Evolutionary conservation across 2,888 invertebrate species (phyloP), one percentile per base, ranked within the genome.

Genomic region (Xanthia icteritia): DNA sequence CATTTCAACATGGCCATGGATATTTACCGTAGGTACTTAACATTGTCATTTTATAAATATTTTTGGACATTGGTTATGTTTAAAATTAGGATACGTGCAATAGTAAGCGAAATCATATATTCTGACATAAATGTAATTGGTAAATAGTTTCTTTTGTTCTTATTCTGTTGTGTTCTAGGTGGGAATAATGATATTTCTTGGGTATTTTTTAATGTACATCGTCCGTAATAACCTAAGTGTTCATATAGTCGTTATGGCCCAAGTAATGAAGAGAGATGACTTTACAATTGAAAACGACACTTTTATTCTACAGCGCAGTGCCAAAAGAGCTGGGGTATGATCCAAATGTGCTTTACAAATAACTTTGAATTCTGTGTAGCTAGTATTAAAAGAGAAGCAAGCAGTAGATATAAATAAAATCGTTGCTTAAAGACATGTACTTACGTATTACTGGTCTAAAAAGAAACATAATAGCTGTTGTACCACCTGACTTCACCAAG

Each of bases 181-280:
- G 72, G 92, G 98, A 95, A 97, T 91, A 92, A 97, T 95, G 95
- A 97, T 91, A 90, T 98, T 92, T 97, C 96, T 87, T 92, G 97
- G 90, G 15, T 97, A 86, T 95, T 97, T 94, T 92, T 96, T 89
- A 88, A 91, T 93, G 66, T 96, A 95, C 83, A 78, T 95, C 11
- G 94, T 96, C 4, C 93, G 96, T 31, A 94, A 96, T 85, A 95
- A 95, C 76, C 82, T 96, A n/a, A 95, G 96, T 85, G 96, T 96
- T 5, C 96, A 96, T 78, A 95, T 96, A 58, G 92, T 96, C 17
- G 96, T 94, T 65, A 96, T 96, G 94, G 91, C 94, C 3, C 93
- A 93, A 72, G 86, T 93, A 58, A 86, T 90, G 27, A 91, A 89
- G 45, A 90, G 90, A 76, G 90, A 90, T 36, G 83, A 39, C 5